Evolutionary conservation across 2,888 invertebrate species (phyloP), one percentile per base, ranked within the genome.

Genomic region (Argynnis bischoffii): DNA sequence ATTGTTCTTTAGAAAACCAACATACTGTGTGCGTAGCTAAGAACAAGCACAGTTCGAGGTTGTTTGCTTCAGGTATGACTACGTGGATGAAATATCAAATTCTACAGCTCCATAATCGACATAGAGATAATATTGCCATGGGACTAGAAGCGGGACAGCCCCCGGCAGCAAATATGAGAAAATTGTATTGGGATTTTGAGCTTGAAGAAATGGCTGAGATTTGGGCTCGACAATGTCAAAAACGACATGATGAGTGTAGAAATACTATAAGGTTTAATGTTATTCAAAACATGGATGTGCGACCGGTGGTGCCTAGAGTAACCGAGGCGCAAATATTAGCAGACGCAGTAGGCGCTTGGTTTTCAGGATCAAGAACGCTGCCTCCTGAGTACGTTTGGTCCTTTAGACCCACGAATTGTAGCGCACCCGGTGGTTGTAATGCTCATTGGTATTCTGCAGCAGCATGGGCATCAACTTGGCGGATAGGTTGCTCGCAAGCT

Each of bases 141-240:
- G 93, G 93, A 0, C 76, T 90, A 41, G 89, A 93, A 70, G 84
- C 90, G 0, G 91, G 90, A 0, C 93, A 93, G 74, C 93, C 93
- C 1, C 84, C 90, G 1, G 93, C 93, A 1, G 79, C 88, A 3
- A 93, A 93, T 72, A 93, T 93, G 93, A 86, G 91, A 8, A 92
- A 93, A 75, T 84, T 93, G 86, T 93, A 92, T 71, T 93, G 93
- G 93, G 93, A 93, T 67, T 85, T 86, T 67, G 93, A 93, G 72
- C 80, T 93, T 0, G 93, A 93, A 69, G 77, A 82, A 31, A 87
- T 85, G 84, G 93, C 93, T 0, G 91, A 92, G 50, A 77, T 86
- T 6, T 93, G 93, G 93, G 93, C 92, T 0, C 84, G 93, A 11
- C 91, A 92, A 67, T 93, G 93, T 71, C 92, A 89, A 72, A 90